Base-by-base conservation (phyloP, 2,888 invertebrate species). In the Amphipyra berbera region DNA sequence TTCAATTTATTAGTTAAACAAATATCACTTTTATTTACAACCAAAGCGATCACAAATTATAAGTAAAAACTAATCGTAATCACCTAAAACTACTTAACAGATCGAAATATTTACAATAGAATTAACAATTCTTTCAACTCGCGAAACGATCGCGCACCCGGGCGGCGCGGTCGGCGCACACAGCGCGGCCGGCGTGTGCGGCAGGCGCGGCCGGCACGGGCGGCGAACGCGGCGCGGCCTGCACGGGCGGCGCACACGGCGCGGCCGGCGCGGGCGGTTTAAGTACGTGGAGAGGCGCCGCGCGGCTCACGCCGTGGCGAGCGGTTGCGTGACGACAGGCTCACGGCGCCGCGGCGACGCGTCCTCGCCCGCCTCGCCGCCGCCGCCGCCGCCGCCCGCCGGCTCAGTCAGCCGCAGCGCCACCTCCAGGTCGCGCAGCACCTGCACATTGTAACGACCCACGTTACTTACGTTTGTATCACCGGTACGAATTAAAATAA, bases 361-460 rank as follows among this genome's bases (percentile, higher is more conserved):
- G 35, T 94, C 95, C 91, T 94, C 96, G 40, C 95, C 94, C 95
- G 94, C 67, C 79, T 35, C 52, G 73, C 95, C 89, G 88, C 15
- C 88, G 87, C 49, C 84, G 87, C 93, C 45, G n/a, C n/a, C 49
- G 74, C 95, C 63, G 95, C 93, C 95, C 21, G 95, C 95, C 74
- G 86, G 85, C 70, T 85, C 84, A 69, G 96, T 95, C 79, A 96
- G 93, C 50, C 96, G 95, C 82, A 98, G 95, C 86, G 98, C 98
- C 89, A 97, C 96, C 90, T 98, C 98, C 87, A 99, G 96, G 95
- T 99, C 99, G 82, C 98, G 97, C 86, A 99, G 96, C 86, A 98
- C 97, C 92, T 92, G 89, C 45, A 87, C 47, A 44, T n/a, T n/a
- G n/a, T n/a, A n/a, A n/a, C n/a, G n/a, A n/a, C n/a, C n/a, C n/a